Conservation (phyloP, 2,797 vertebrate genomes). For the Neostethus bicornis region DNA sequence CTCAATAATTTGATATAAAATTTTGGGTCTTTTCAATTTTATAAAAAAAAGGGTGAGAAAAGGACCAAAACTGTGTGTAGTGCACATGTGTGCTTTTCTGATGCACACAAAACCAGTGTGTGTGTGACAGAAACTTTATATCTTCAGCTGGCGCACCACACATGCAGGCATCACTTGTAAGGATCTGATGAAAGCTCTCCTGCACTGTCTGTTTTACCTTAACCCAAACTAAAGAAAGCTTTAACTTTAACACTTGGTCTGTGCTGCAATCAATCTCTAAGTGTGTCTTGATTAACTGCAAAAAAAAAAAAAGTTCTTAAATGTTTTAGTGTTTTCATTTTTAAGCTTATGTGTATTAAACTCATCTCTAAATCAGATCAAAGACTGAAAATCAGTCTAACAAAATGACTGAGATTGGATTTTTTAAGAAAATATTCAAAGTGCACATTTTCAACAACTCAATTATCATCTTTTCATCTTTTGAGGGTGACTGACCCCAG, state of each 20-base stretch:
- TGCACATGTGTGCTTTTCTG: constrained; percentile 26
- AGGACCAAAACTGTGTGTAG: constrained; percentile 1
- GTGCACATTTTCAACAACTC: neutral
- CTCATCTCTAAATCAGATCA: neutral
- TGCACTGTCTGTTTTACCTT: constrained; percentile 8
- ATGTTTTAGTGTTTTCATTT: neutral
- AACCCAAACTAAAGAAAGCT: constrained; percentile 16
- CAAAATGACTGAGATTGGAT: neutral
- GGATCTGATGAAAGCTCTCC: constrained; percentile 27
- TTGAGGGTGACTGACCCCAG: constrained; percentile 12
- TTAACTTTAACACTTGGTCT: neutral
- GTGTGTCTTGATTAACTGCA: neutral
- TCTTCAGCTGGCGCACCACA: constrained; percentile 61
- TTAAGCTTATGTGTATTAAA: neutral
- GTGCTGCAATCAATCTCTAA: no score
- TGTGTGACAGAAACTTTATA: constrained; percentile 70
- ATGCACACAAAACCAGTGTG: constrained; percentile 64
- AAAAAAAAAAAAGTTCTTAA: neutral
- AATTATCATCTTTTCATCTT: constrained; percentile 23
- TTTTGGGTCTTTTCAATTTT: neutral
- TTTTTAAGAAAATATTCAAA: constrained; percentile 5
- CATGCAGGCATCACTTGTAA: constrained; percentile 40
- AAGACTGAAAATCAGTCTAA: neutral
- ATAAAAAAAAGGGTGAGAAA: neutral
- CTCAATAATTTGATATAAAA: neutral